These are phyloP conservation scores for Ornithoptera priamus DNA, from an alignment of 2,888 invertebrate species.

Conservation along the genomic window DNA sequence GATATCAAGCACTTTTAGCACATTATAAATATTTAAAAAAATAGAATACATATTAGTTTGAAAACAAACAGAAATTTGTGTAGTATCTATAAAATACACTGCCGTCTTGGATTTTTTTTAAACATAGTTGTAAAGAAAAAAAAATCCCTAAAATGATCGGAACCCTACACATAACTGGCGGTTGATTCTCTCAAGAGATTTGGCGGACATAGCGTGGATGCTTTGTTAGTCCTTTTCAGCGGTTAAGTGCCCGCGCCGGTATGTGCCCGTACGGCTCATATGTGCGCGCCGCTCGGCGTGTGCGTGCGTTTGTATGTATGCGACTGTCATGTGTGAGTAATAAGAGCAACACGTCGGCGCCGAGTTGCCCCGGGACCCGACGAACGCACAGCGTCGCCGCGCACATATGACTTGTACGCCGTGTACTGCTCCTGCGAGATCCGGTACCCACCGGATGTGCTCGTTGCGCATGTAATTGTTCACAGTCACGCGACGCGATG, in stretches of 20 bases:
- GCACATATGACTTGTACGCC: background rate
- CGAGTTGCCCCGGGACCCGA: background rate
- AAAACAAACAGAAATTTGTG: too few relatives aligned
- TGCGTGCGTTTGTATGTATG: background rate
- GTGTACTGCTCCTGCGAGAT: background rate
- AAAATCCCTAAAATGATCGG: constrained; percentile 36
- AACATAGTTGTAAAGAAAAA: too few relatives aligned
- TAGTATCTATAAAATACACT: too few relatives aligned
- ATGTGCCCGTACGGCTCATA: constrained; percentile 27
- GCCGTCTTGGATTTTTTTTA: too few relatives aligned
- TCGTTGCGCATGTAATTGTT: background rate
- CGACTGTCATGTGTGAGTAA: background rate
- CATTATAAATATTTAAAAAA: too few relatives aligned
- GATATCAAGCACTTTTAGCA: too few relatives aligned
- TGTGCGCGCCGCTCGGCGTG: background rate
- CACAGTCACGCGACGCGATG: too few relatives aligned
- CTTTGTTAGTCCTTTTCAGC: constrained; percentile 40
- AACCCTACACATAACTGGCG: constrained; percentile 44
- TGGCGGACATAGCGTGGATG: constrained; percentile 40
- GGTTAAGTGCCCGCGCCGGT: constrained; percentile 43
- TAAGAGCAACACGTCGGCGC: too few relatives aligned
- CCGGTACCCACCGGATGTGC: background rate
- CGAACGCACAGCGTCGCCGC: background rate
- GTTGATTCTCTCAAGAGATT: constrained; percentile 50
- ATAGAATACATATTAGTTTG: too few relatives aligned